Conservation (phyloP, 2,113 vertebrate species). For the Psittacula cyanocephala region DNA sequence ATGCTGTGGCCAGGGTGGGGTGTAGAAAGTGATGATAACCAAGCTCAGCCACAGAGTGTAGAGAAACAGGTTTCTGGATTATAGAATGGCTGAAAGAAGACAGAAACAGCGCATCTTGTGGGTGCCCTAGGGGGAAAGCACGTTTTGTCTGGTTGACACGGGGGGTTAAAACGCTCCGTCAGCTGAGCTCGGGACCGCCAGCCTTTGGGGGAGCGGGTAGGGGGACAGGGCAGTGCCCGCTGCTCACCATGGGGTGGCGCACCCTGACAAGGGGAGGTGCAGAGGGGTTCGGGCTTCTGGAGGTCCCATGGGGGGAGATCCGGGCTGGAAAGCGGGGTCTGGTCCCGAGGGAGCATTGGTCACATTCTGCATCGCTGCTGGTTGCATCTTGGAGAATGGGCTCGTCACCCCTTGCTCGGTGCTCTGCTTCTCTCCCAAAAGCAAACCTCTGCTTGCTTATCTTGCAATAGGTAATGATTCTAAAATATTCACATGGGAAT, state of each 20-base stretch:
- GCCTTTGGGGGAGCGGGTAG: too few species aligned
- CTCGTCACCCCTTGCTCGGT: neutral
- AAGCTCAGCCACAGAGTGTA: neutral
- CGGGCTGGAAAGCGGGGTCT: neutral
- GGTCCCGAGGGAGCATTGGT: neutral
- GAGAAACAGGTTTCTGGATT: neutral
- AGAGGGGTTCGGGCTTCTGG: too few species aligned
- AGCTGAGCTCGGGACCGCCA: neutral
- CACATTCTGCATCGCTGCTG: too few species aligned
- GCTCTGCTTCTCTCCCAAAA: neutral
- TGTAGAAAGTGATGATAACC: neutral
- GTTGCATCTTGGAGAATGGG: too few species aligned
- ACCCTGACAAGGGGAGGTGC: too few species aligned
- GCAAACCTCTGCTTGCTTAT: neutral
- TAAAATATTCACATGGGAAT: neutral
- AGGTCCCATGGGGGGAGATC: rapidly evolving
- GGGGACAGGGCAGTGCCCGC: too few species aligned
- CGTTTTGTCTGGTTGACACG: rapidly evolving
- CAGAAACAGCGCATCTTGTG: neutral
- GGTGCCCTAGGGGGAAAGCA: too few species aligned
- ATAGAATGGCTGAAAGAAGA: neutral
- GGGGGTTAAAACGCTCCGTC: neutral
- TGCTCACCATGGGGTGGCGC: too few species aligned
- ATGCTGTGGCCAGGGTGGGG: neutral
- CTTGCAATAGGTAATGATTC: neutral